Evolutionary conservation across 2,888 invertebrate species (phyloP).

Genomic region (Boloria euphrosyne): DNA sequence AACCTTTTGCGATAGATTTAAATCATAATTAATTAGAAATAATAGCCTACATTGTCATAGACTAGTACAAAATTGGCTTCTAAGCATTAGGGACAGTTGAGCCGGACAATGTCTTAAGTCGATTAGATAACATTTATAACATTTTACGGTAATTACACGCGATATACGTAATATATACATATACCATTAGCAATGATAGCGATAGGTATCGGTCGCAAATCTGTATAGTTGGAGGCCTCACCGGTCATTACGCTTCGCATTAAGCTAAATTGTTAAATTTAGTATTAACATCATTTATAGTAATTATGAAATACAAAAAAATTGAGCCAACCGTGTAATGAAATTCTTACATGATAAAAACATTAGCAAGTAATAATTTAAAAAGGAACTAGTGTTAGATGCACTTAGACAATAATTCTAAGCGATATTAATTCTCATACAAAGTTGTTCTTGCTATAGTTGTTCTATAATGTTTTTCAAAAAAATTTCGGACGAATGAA

Average conservation of each 20-base stretch:
- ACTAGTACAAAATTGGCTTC: neutral
- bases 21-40: no score
- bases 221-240: conserved; percentile 13
- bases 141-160: conserved; percentile 20
- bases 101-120: conserved; percentile 7
- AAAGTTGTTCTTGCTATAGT: no score
- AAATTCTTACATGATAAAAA: no score
- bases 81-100: neutral
- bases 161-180: conserved; percentile 5
- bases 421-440: no score
- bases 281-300: no score
- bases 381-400: neutral
- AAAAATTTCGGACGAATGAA: conserved; percentile 43
- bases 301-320: no score
- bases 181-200: conserved; percentile 23
- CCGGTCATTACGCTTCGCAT: neutral
- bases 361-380: no score
- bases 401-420: neutral
- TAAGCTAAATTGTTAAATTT: neutral
- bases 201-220: neutral
- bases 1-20: no score
- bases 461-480: no score
- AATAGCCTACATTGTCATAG: neutral
- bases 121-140: conserved; percentile 27
- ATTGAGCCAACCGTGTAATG: no score